Conservation (phyloP, 2,113 vertebrate species). For the Todiramphus chloris region DNA sequence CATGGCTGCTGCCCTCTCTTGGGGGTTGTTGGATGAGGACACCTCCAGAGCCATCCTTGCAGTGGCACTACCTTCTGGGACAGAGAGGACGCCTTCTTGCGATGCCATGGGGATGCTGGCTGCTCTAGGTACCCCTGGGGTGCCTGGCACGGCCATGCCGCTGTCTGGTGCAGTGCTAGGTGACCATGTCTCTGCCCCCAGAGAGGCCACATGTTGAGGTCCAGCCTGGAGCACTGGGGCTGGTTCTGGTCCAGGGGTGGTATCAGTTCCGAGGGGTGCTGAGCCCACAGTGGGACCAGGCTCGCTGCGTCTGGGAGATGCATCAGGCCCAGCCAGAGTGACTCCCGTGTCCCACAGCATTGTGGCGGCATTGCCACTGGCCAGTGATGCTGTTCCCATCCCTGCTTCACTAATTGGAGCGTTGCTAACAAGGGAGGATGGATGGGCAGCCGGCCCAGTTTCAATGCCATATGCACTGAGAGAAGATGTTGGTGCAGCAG, state of each 20-base stretch:
- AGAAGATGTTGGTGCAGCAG: background rate
- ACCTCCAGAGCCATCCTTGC: background rate
- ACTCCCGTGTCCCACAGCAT: fast-evolving
- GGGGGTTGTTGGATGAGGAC: background rate
- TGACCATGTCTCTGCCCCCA: background rate
- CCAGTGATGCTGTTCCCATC: background rate
- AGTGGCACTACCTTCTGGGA: background rate
- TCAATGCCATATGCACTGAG: fast-evolving
- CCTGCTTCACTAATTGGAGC: background rate
- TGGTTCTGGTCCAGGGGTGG: background rate
- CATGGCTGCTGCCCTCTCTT: background rate
- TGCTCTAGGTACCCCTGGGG: background rate
- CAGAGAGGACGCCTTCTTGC: fast-evolving
- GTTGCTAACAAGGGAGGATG: background rate
- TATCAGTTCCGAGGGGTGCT: background rate
- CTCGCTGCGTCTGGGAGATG: background rate
- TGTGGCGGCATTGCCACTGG: background rate
- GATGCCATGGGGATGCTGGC: background rate
- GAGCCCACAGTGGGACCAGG: background rate
- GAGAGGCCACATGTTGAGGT: fast-evolving
- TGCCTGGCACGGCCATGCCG: background rate
- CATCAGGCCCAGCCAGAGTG: background rate
- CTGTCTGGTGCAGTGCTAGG: fast-evolving
- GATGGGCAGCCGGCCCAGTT: background rate
- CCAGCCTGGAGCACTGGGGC: fast-evolving